Evolutionary conservation across 2,888 invertebrate genomes (phyloP), one percentile per base, ranked within the genome.

Genomic region (Lasioglossum pauxillum): DNA sequence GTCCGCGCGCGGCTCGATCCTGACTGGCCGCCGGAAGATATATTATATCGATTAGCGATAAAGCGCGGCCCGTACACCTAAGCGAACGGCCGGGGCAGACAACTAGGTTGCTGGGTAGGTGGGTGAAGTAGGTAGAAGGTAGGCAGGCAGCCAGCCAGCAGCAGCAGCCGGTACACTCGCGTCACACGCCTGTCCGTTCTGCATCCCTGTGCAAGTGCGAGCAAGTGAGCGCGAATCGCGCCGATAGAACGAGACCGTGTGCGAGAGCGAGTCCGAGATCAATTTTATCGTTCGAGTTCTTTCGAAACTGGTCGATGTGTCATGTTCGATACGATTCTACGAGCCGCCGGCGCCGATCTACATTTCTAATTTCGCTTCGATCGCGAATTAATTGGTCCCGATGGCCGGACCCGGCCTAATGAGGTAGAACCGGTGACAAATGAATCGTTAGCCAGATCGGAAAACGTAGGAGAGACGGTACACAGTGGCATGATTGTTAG

Each of bases 21-120:
- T 86, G 88, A 88, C 57, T 44, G 84, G 71, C 76, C 76, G 78
- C 69, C 69, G 86, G 87, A 87, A 89, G 85, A 88, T 90, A 88
- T 90, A 91, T 88, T 80, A 85, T 91, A 91, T 92, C 91, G 91
- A 89, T 89, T 89, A 89, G 87, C 91, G 90, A 92, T 93, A 90
- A 90, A 91, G 84, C 82, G 83, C 46, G 85, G 85, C 75, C 69
- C 84, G 86, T 88, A 79, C 81, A 49, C 85, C 84, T 87, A 77
- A 88, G 41, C 73, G 80, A 88, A 87, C 77, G 80, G 79, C 84
- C 82, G 85, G 80, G 80, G 83, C 87, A 89, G 92, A 88, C 85
- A 89, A 90, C 90, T 89, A 88, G 91, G 88, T 90, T 87, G 89
- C 78, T 90, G 89, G 92, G 89, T 92, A 91, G 92, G 87, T 91